Percentiles rank a stretch among this genome's conserved stretches.
These are phyloP conservation scores for Benitochromis conjunctus DNA, from an alignment of 2,113 vertebrate species.

Conservation along the genomic window DNA sequence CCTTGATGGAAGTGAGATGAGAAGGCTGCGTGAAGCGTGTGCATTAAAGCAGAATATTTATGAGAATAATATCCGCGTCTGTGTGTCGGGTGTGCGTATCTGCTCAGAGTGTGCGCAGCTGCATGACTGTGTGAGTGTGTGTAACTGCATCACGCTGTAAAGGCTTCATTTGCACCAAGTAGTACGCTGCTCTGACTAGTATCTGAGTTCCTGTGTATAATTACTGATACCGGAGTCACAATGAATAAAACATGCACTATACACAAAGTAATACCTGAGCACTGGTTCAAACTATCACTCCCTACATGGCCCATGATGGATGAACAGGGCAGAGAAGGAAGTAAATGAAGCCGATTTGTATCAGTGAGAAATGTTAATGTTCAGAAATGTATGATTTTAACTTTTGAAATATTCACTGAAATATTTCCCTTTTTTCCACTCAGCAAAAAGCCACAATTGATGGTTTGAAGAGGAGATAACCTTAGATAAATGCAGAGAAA, in stretches of 20 bases:
- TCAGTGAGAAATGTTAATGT: not conserved
- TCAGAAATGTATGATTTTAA: not conserved
- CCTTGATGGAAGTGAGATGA: slow-evolving; percentile 29
- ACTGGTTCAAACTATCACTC: slow-evolving; percentile 16
- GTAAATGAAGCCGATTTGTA: not conserved
- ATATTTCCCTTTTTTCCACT: not conserved
- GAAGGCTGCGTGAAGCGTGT: not conserved
- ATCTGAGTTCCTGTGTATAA: slow-evolving; percentile 48
- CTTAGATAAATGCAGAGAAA: not conserved
- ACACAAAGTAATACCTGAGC: slow-evolving; percentile 28
- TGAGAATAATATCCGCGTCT: slow-evolving; percentile 27
- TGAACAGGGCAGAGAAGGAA: not conserved
- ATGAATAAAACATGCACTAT: slow-evolving; percentile 69
- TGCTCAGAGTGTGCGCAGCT: not conserved
- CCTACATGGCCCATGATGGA: not conserved
- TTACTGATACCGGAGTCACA: slow-evolving; percentile 47
- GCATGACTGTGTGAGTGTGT: not conserved
- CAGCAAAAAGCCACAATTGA: not conserved
- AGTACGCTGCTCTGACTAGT: not conserved
- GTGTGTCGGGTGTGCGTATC: not conserved
- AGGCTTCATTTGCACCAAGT: not conserved
- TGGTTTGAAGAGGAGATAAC: not conserved
- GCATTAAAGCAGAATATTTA: slow-evolving; percentile 40
- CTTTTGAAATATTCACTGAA: not conserved
- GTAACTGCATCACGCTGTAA: not conserved